Base-by-base conservation (phyloP, 2,797 vertebrate species). In the Takifugu rubripes region DNA sequence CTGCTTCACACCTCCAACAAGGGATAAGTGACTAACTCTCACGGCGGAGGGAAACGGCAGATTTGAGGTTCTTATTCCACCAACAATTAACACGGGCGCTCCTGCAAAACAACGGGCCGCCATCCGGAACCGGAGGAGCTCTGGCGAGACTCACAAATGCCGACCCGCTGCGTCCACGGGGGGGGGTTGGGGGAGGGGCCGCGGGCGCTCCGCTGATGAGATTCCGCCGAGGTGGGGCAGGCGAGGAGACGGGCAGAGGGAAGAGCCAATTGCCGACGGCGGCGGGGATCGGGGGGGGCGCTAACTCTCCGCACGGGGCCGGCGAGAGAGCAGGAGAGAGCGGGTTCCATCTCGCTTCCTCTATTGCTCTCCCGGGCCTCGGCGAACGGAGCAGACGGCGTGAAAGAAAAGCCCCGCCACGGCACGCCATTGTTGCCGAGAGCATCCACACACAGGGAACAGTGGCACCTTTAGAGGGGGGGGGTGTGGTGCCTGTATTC, bases 1-100 rank as follows among this genome's bases (percentile, higher is more conserved):
- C 78, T 43, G 69, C 26, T 78, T 76, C 79, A 79, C 82, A 84
- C 82, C 79, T 79, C 67, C 78, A 69, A 69, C 62, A 57, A 58
- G 58, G 72, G 81, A 78, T 72, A 72, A 84, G 73, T 52, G 75
- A 60, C 74, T 69, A 62, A 72, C 68, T 72, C 77, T 66, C 58
- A 31, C 25, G 1, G 52, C 26, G 6, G 25, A 42, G 63, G 53
- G 59, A 67, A 59, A 78, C 64, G 61, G 29, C 61, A 21, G 62
- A 66, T 66, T 42, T 59, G 74, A 82, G 64, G 46, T 49, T 44
- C 74, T 81, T 76, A 68, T 68, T 81, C 83, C 77, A 68, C 49
- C 0, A 72, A 74, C 76, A 81, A 83, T 84, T 80, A 81, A 79
- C 80, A 83, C 66, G 52, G 64, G 25, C 76, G 52, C 75, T 79